These are phyloP conservation scores for Eupsilia transversa DNA, from an alignment of 2,888 invertebrate species.

Conservation along the genomic window DNA sequence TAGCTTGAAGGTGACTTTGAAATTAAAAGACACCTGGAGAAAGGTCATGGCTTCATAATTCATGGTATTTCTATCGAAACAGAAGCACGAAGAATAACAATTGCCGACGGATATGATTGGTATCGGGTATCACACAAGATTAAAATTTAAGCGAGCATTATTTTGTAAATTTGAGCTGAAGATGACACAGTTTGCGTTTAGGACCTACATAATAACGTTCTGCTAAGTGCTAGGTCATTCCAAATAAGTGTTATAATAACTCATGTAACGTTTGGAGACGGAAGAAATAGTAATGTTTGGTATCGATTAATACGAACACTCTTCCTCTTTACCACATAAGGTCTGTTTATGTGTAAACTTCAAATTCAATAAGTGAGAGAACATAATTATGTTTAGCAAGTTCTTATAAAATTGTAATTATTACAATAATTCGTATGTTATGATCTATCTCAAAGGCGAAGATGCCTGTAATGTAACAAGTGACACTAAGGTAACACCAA, in stretches of 20 bases:
- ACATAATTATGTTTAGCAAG: neutral
- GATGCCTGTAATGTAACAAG: neutral
- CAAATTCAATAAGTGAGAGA: neutral
- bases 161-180: conserved; percentile 5
- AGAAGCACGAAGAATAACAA: conserved; percentile 9
- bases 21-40: conserved; percentile 46
- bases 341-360: conserved; percentile 10
- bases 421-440: neutral
- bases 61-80: conserved; percentile 31
- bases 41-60: conserved; percentile 46
- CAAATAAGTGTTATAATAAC: neutral
- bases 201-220: neutral
- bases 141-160: neutral
- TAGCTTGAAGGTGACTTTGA: conserved; percentile 54
- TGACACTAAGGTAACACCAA: neutral
- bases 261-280: conserved; percentile 12
- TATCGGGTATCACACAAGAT: neutral
- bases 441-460: neutral
- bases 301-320: conserved; percentile 50
- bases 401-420: neutral
- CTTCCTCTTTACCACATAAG: conserved; percentile 38
- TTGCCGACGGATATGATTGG: conserved; percentile 2
- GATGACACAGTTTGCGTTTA: neutral
- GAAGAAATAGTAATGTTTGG: conserved; percentile 30
- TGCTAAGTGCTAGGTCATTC: neutral